phyloP scores from a whole-genome alignment of 2,797 vertebrate species.

The Distichodus sexfasciatus region DNA sequence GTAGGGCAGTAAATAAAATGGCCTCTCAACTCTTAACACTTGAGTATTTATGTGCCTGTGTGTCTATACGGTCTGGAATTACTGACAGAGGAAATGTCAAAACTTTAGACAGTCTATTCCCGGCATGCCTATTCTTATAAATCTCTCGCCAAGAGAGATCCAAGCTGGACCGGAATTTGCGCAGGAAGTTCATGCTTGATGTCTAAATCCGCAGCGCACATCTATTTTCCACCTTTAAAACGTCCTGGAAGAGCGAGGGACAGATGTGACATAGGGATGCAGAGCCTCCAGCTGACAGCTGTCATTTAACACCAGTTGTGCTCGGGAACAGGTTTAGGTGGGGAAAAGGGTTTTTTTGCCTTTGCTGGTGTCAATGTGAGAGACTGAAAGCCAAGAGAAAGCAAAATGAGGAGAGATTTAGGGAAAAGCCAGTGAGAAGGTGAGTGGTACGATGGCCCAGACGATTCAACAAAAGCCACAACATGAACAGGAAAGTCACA shows the following conservation, averaged over 20 bases:
- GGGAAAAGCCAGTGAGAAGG: conserved; percentile 45
- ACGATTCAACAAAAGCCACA: too few relatives aligned
- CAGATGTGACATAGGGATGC: conserved; percentile 41
- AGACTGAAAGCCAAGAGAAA: conserved; percentile 56
- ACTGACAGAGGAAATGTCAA: conserved; percentile 28
- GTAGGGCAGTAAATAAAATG: conserved; percentile 24
- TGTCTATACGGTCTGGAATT: conserved; percentile 6
- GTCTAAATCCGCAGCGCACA: conserved; percentile 24
- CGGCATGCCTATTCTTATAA: conserved; percentile 39
- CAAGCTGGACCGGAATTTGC: conserved; percentile 16
- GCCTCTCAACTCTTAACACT: conserved; percentile 18
- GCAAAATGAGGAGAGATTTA: conserved; percentile 55
- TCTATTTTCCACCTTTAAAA: conserved; percentile 40
- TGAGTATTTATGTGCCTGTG: conserved; percentile 18
- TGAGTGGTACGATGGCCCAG: too few relatives aligned
- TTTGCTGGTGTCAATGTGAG: conserved; percentile 24
- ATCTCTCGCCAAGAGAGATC: conserved; percentile 25
- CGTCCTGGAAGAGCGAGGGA: conserved; percentile 18
- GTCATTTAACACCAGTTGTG: conserved; percentile 51
- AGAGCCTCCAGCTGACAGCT: conserved; percentile 54
- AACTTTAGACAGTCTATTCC: conserved; percentile 30
- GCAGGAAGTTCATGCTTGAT: conserved; percentile 36
- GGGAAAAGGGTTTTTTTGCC: conserved; percentile 41
- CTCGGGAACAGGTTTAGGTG: conserved; percentile 48
- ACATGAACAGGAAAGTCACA: too few relatives aligned